These are phyloP conservation scores for Mamestra brassicae DNA, from an alignment of 2,888 invertebrate species.

Conservation along the genomic window DNA sequence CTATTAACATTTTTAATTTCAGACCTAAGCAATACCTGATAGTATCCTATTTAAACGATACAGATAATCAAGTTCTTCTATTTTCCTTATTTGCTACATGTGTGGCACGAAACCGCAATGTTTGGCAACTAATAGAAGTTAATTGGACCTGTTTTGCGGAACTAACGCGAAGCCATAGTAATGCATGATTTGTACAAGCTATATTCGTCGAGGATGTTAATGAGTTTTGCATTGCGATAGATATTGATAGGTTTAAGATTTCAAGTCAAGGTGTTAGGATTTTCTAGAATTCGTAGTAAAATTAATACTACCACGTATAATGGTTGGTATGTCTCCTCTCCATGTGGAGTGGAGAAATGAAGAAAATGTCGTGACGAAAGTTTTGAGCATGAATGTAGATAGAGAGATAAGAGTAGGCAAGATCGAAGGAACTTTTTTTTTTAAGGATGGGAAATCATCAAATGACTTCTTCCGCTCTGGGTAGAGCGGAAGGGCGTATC, in stretches of 20 bases:
- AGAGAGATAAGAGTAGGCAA: too few species aligned
- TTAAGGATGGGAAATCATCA: too few species aligned
- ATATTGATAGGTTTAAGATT: not conserved
- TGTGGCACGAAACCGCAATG: conserved; percentile 21
- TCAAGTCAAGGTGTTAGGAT: not conserved
- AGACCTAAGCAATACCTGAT: not conserved
- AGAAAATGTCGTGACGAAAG: too few species aligned
- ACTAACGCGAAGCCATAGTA: conserved; percentile 48
- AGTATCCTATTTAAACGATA: not conserved
- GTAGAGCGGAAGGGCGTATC: too few species aligned
- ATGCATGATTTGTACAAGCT: conserved; percentile 47
- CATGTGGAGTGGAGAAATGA: not conserved
- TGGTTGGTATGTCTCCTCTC: not conserved
- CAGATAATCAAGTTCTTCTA: conserved; percentile 11
- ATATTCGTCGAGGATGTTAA: conserved; percentile 25
- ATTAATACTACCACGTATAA: not conserved
- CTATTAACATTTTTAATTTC: not conserved
- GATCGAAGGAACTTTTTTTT: too few species aligned
- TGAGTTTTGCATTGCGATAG: conserved; percentile 12
- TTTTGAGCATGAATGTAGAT: too few species aligned
- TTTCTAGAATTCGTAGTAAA: conserved; percentile 14
- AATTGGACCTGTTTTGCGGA: conserved; percentile 58
- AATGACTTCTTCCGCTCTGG: too few species aligned
- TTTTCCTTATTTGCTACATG: conserved; percentile 48
- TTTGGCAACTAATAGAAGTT: conserved; percentile 50